Conservation (phyloP, 2,797 vertebrate species). For the Bovichtus variegatus region DNA sequence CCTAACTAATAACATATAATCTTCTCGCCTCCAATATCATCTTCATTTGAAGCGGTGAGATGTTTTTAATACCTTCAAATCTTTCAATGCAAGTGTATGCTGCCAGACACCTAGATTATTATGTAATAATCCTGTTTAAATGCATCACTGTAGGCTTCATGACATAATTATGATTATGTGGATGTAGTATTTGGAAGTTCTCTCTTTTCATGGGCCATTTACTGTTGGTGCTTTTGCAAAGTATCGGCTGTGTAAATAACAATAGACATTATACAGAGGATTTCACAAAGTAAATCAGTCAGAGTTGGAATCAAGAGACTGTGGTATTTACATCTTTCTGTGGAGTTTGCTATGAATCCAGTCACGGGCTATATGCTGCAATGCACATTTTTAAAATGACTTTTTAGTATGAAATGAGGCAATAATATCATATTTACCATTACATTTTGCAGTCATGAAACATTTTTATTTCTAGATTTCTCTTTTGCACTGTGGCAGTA, state of each 20-base stretch:
- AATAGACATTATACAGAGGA: background rate
- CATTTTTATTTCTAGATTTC: background rate
- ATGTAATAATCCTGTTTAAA: constrained; percentile 7
- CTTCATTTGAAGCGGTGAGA: constrained; percentile 13
- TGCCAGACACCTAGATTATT: background rate
- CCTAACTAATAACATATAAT: constrained; percentile 10
- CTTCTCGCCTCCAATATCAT: background rate
- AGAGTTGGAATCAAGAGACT: background rate
- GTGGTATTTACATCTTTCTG: constrained; percentile 8
- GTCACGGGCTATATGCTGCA: constrained; percentile 8
- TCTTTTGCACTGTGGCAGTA: background rate
- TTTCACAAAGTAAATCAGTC: constrained; percentile 4
- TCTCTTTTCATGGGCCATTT: background rate
- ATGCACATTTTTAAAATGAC: constrained; percentile 31
- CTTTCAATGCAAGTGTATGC: constrained; percentile 13
- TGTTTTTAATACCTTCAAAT: constrained; percentile 11
- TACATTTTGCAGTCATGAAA: constrained; percentile 13
- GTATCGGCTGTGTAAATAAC: background rate
- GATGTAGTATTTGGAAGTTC: background rate
- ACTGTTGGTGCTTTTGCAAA: background rate
- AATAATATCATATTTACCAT: constrained; percentile 24
- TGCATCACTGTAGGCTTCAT: background rate
- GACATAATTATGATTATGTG: background rate
- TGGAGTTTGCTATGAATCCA: constrained; percentile 8
- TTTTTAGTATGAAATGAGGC: constrained; percentile 23